Conservation (phyloP, 2,797 vertebrate species). For the Trichosurus vulpecula region DNA sequence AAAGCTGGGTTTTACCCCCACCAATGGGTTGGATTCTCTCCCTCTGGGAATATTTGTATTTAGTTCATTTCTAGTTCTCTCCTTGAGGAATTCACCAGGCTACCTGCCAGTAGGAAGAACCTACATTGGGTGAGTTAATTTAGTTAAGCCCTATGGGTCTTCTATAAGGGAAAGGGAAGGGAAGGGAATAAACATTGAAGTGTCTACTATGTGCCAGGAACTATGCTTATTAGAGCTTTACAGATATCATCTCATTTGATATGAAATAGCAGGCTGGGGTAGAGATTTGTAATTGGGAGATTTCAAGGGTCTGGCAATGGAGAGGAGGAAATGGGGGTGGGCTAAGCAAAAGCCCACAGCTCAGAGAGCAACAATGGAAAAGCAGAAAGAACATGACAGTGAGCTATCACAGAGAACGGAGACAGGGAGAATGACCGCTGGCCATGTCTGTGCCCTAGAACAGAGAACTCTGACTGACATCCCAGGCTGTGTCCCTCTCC, state of each 20-base stretch:
- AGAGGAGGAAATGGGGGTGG: neutral
- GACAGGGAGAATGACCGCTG: neutral
- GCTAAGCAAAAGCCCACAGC: neutral
- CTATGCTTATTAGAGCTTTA: neutral
- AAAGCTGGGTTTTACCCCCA: neutral
- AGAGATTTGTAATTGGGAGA: neutral
- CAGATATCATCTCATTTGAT: neutral
- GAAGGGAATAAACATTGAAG: neutral
- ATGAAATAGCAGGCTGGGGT: neutral
- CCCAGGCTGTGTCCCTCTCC: neutral
- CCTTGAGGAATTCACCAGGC: neutral
- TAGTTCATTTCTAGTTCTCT: neutral
- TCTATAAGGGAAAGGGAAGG: neutral
- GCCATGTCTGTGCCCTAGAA: neutral
- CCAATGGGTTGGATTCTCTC: neutral
- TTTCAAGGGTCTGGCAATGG: neutral
- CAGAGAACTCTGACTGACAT: neutral
- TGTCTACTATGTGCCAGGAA: neutral
- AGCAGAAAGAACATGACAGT: neutral
- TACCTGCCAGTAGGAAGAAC: neutral
- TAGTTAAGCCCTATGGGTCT: neutral
- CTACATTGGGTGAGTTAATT: neutral
- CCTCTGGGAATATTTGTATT: slow-evolving; percentile 1
- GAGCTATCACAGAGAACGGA: neutral
- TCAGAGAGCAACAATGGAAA: neutral